These are phyloP conservation scores for Crocodylus rhombifer DNA, from an alignment of 2,797 vertebrate species.

Conservation along the genomic window DNA sequence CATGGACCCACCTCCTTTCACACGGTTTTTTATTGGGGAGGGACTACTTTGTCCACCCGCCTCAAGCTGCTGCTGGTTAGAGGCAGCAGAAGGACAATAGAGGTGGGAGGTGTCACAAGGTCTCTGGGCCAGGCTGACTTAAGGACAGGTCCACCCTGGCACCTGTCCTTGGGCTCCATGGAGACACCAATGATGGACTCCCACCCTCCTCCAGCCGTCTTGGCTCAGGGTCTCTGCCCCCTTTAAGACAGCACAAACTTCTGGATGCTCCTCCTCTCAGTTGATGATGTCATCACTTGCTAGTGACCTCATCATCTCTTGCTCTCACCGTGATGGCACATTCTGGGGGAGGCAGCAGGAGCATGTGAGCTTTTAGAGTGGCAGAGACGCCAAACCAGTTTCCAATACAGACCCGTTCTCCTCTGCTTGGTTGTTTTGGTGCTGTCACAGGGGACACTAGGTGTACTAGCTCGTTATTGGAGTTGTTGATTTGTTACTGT, in stretches of 20 bases:
- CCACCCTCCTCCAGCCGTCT: not conserved
- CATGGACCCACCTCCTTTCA: conserved; percentile 1
- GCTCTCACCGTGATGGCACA: not conserved
- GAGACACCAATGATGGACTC: not conserved
- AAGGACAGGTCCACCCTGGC: not conserved
- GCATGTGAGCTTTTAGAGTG: not conserved
- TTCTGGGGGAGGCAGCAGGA: not conserved
- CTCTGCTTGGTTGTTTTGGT: not conserved
- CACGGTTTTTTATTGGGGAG: conserved; percentile 40
- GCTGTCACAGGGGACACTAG: not conserved
- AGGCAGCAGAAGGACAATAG: not conserved
- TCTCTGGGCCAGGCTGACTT: not conserved
- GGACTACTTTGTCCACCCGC: not conserved
- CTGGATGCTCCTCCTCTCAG: not conserved
- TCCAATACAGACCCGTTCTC: not conserved
- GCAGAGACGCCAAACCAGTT: not conserved
- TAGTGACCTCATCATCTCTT: not conserved
- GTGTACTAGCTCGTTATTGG: not conserved
- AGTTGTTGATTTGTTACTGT: not conserved
- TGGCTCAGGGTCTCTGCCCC: not conserved
- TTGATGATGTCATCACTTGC: not conserved
- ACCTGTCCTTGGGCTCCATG: not conserved
- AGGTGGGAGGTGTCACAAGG: not conserved
- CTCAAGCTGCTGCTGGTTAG: not conserved
- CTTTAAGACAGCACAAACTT: not conserved